Percentiles rank a stretch among this genome's conserved stretches.
Conservation (phyloP, 2,888 invertebrate species). For the Cheilosia vernalis region DNA sequence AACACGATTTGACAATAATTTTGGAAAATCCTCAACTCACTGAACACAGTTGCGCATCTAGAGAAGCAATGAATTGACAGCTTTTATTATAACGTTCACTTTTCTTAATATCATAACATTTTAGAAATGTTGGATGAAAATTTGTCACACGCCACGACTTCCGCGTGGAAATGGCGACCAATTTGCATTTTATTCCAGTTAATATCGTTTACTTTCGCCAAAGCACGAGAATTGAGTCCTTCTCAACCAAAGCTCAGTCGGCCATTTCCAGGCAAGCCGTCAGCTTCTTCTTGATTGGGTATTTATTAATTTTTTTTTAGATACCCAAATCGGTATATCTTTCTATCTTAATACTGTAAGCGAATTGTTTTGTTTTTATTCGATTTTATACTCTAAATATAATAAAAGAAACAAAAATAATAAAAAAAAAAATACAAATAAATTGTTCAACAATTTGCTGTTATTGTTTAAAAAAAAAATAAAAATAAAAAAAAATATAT, state of each 20-base stretch:
- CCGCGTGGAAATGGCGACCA: conserved; percentile 14
- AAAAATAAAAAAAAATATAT: conserved; percentile 23
- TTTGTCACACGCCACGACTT: neutral
- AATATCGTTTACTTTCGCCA: conserved; percentile 3
- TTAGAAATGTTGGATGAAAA: conserved; percentile 58
- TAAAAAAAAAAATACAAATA: conserved; percentile 64
- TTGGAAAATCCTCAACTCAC: neutral
- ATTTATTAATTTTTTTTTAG: conserved; percentile 24
- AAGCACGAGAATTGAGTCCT: neutral
- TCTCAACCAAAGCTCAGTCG: conserved; percentile 7
- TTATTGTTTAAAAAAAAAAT: conserved; percentile 30
- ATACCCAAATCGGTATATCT: conserved; percentile 26
- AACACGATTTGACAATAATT: conserved; percentile 75
- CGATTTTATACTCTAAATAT: conserved; percentile 59
- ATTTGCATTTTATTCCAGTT: neutral
- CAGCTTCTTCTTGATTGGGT: conserved; percentile 10
- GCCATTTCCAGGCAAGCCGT: conserved; percentile 37
- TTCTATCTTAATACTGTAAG: conserved; percentile 68
- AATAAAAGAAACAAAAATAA: conserved; percentile 16
- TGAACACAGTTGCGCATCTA: conserved; percentile 38
- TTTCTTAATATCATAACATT: conserved; percentile 52
- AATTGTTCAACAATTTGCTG: conserved; percentile 4
- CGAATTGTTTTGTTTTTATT: conserved; percentile 54
- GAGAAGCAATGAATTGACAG: conserved; percentile 47
- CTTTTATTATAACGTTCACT: neutral